These are phyloP conservation scores for Cyanistes caeruleus DNA, from an alignment of 2,113 vertebrate genomes.

Conservation along the genomic window DNA sequence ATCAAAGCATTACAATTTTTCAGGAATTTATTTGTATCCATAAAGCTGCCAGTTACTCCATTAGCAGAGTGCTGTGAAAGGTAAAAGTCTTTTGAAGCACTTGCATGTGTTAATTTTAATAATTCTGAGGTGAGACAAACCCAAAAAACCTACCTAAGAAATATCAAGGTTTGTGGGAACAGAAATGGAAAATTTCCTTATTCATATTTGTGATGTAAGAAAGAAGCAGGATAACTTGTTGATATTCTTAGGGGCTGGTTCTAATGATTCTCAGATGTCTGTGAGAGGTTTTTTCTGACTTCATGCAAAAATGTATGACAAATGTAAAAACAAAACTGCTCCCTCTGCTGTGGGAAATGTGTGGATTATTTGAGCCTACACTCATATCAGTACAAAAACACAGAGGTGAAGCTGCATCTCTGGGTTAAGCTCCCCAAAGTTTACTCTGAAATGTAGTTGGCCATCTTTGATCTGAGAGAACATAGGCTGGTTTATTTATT, in stretches of 20 bases:
- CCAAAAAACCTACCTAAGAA: background rate
- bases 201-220: background rate
- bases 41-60: background rate
- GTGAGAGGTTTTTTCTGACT: background rate
- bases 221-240: background rate
- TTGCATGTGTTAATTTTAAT: background rate
- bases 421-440: background rate
- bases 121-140: background rate
- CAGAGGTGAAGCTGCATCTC: background rate
- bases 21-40: background rate
- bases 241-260: background rate
- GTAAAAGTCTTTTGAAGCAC: background rate
- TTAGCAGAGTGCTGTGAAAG: background rate
- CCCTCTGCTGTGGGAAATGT: background rate
- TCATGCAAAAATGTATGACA: background rate
- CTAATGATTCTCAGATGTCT: background rate
- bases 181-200: background rate
- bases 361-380: background rate
- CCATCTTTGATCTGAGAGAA: background rate
- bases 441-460: background rate
- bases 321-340: background rate
- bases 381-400: background rate
- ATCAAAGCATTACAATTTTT: background rate
- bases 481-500: background rate
- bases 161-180: background rate